Conservation (phyloP, 2,888 invertebrate species). For the Drosophila affinis region DNA sequence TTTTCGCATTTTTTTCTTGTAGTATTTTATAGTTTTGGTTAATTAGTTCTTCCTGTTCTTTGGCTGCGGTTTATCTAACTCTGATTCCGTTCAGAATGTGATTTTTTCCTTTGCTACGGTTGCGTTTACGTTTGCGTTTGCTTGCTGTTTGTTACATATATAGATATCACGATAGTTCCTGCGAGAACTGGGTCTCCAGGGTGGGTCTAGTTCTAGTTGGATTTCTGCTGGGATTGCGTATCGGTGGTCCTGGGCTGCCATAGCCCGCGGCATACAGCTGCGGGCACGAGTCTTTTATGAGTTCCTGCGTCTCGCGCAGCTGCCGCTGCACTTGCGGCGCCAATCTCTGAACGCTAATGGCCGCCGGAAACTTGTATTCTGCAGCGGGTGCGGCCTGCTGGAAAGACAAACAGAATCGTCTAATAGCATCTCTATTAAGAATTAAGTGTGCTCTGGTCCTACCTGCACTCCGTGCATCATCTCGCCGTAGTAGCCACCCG, state of each 20-base stretch:
- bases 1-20: slow-evolving; percentile 38
- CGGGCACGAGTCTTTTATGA: slow-evolving; percentile 84
- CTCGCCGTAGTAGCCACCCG: slow-evolving; percentile 82
- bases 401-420: neutral
- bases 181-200: slow-evolving; percentile 84
- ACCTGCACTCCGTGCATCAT: slow-evolving; percentile 83
- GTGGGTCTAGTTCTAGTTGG: slow-evolving; percentile 83
- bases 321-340: slow-evolving; percentile 84
- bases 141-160: slow-evolving; percentile 69
- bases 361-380: slow-evolving; percentile 84
- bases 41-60: slow-evolving; percentile 39
- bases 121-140: slow-evolving; percentile 37
- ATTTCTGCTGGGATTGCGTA: slow-evolving; percentile 82
- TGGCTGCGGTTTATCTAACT: slow-evolving; percentile 60
- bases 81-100: slow-evolving; percentile 12
- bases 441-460: slow-evolving; percentile 28
- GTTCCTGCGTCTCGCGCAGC: slow-evolving; percentile 84
- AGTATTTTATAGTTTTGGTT: slow-evolving; percentile 42
- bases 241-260: slow-evolving; percentile 84
- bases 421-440: neutral
- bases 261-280: slow-evolving; percentile 84
- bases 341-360: slow-evolving; percentile 84
- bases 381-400: slow-evolving; percentile 71
- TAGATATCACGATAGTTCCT: slow-evolving; percentile 85
- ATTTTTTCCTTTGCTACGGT: slow-evolving; percentile 17